Evolutionary conservation across 2,888 invertebrate genomes (phyloP).

Genomic region (Gisinianus flammeolus): DNA sequence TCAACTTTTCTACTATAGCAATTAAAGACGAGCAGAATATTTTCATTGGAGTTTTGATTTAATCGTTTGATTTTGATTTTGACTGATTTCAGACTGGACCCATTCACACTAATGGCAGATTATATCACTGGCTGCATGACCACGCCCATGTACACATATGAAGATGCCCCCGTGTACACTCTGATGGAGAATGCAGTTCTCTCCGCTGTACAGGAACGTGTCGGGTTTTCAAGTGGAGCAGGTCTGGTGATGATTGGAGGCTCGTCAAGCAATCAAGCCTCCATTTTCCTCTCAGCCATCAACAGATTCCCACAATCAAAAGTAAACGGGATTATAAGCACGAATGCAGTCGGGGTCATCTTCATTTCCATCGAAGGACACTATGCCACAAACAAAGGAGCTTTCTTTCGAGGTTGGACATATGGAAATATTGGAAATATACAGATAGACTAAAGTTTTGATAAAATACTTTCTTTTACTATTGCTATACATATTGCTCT

Average conservation of each 20-base stretch:
- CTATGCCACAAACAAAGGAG: constrained; percentile 24
- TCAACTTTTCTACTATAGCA: no score
- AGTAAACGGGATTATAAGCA: not conserved
- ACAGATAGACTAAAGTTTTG: no score
- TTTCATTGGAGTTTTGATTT: no score
- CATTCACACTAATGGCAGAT: constrained; percentile 47
- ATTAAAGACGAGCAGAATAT: no score
- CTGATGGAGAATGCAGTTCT: constrained; percentile 48
- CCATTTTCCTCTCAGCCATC: constrained; percentile 22
- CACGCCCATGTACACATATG: constrained; percentile 46
- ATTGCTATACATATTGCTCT: no score
- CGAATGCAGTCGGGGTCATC: not conserved
- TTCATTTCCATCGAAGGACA: constrained; percentile 12
- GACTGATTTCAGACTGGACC: constrained; percentile 39
- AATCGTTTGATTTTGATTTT: not conserved
- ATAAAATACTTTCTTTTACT: no score
- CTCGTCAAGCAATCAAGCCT: not conserved
- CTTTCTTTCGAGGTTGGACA: constrained; percentile 26
- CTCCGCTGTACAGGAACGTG: constrained; percentile 12
- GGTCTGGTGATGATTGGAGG: constrained; percentile 22
- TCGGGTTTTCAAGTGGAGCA: constrained; percentile 4
- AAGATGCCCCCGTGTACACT: constrained; percentile 45
- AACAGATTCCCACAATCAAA: constrained; percentile 3
- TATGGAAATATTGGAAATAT: no score
- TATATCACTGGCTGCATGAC: constrained; percentile 36